Conservation (phyloP, 2,888 invertebrate genomes). For the Harpalus rubripes region DNA sequence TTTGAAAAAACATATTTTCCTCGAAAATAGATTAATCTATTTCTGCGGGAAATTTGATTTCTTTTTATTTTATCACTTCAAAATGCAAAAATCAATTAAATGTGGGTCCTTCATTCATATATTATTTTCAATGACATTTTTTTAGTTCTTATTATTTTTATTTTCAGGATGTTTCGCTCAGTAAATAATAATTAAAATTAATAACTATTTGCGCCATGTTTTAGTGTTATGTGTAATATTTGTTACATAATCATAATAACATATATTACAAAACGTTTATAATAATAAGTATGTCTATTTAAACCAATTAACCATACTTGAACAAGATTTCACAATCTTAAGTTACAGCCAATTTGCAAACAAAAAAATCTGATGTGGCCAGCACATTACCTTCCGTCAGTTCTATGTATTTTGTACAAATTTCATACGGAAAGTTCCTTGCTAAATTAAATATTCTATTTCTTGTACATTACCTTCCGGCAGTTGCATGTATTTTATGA, state of each 20-base stretch:
- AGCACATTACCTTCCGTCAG: too few species aligned
- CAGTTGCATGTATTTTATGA: too few species aligned
- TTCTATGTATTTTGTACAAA: too few species aligned
- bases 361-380: too few species aligned
- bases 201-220: slow-evolving; percentile 20
- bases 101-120: too few species aligned
- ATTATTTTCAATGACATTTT: too few species aligned
- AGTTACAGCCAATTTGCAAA: background rate
- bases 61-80: background rate
- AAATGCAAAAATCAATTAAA: too few species aligned
- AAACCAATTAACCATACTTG: slow-evolving; percentile 2
- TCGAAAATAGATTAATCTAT: slow-evolving; percentile 56
- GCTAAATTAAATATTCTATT: too few species aligned
- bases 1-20: slow-evolving; percentile 55
- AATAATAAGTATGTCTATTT: slow-evolving; percentile 11
- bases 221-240: background rate
- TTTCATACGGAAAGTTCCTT: too few species aligned
- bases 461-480: too few species aligned
- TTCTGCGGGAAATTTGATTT: background rate
- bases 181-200: slow-evolving; percentile 45
- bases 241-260: background rate
- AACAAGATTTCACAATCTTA: slow-evolving; percentile 39
- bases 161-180: background rate
- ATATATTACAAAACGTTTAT: background rate
- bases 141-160: background rate